phyloP scores from a whole-genome alignment of 2,888 invertebrate species.

The Chelonus formosanus region DNA sequence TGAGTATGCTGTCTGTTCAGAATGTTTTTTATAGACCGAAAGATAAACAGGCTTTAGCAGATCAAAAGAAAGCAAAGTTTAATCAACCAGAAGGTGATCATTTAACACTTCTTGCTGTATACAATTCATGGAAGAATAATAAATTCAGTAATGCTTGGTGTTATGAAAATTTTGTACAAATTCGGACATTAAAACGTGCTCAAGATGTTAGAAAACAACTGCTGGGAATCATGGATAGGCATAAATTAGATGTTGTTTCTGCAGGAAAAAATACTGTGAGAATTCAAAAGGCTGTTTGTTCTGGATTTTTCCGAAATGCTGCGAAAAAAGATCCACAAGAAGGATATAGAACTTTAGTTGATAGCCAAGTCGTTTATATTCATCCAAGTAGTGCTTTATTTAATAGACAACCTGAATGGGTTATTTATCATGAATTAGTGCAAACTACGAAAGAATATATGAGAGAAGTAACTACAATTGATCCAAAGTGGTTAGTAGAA shows the following conservation, averaged over 20 bases:
- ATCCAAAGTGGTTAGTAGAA: slow-evolving; percentile 98
- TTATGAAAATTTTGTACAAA: slow-evolving; percentile 99
- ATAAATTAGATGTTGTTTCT: slow-evolving; percentile 95
- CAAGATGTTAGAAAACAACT: slow-evolving; percentile 98
- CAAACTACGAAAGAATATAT: slow-evolving; percentile 99
- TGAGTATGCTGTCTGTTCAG: slow-evolving; percentile 98
- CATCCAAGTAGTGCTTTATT: slow-evolving; percentile 98
- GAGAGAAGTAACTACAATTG: slow-evolving; percentile 96
- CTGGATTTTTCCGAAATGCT: slow-evolving; percentile 98
- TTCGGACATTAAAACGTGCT: slow-evolving; percentile 93
- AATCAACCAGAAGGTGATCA: slow-evolving; percentile 99
- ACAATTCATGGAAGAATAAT: slow-evolving; percentile 99
- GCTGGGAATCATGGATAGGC: slow-evolving; percentile 96
- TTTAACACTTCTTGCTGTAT: slow-evolving; percentile 95
- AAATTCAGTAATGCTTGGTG: slow-evolving; percentile 99
- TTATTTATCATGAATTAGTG: slow-evolving; percentile 98
- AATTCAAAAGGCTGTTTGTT: slow-evolving; percentile 97
- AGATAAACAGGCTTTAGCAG: slow-evolving; percentile 95
- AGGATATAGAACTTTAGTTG: slow-evolving; percentile 95
- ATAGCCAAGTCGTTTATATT: slow-evolving; percentile 98
- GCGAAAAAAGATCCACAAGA: slow-evolving; percentile 99
- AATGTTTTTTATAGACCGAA: slow-evolving; percentile 96
- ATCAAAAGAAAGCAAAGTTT: slow-evolving; percentile 99
- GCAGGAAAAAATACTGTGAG: slow-evolving; percentile 95
- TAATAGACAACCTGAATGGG: slow-evolving; percentile 98